Conservation (phyloP, 2,797 vertebrate genomes). For the Eulemur coronatus region DNA sequence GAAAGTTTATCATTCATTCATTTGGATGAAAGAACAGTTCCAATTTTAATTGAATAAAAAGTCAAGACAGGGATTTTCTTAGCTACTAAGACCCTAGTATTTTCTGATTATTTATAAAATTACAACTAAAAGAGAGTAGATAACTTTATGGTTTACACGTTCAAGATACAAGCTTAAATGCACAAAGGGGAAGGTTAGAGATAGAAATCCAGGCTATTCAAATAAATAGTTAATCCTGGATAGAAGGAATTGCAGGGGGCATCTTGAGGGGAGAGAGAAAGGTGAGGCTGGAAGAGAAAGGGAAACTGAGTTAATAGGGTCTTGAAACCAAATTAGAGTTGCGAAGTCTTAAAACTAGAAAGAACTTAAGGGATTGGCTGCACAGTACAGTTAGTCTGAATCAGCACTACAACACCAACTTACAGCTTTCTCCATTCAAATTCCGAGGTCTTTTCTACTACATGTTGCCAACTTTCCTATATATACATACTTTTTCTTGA, state of each 20-base stretch:
- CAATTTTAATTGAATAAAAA: not conserved
- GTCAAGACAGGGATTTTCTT: not conserved
- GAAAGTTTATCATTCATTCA: not conserved
- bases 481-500: not conserved
- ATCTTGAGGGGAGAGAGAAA: not conserved
- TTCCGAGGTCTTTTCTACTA: not conserved
- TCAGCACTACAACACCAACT: not conserved
- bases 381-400: not conserved
- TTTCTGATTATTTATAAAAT: conserved; percentile 14
- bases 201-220: not conserved
- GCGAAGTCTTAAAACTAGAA: not conserved
- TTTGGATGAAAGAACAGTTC: not conserved
- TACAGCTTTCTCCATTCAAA: not conserved
- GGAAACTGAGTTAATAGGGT: not conserved
- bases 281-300: not conserved
- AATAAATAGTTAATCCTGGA: not conserved
- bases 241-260: not conserved
- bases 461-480: not conserved
- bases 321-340: not conserved
- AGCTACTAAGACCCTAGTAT: not conserved
- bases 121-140: not conserved
- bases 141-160: not conserved
- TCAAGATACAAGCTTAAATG: conserved; percentile 3
- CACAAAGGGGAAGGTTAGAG: not conserved
- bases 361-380: not conserved